Evolutionary conservation across 2,797 vertebrate species (phyloP).

Genomic region (Galaxias olidus): DNA sequence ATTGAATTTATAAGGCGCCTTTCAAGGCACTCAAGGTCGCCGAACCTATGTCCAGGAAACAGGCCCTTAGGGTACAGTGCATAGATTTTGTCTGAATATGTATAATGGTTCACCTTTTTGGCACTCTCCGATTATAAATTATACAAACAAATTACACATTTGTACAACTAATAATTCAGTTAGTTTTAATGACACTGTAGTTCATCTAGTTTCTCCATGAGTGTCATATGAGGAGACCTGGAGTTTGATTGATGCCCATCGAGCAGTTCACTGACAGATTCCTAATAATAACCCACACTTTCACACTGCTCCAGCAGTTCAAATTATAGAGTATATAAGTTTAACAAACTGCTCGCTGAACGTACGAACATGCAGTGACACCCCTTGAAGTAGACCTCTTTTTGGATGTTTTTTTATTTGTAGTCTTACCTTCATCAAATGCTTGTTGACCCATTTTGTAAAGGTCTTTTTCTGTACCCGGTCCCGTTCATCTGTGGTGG

Average conservation of each 20-base stretch:
- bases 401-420: background rate
- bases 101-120: no score
- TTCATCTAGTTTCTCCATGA: background rate
- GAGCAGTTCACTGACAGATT: background rate
- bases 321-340: background rate
- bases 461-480: constrained; percentile 98
- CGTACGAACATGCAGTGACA: background rate
- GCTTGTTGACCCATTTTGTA: constrained; percentile 99
- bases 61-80: no score
- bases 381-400: no score
- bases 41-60: no score
- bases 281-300: background rate
- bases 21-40: no score
- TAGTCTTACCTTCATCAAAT: constrained; percentile 88
- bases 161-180: no score
- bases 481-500: constrained; percentile 88
- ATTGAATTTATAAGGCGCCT: no score
- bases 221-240: constrained; percentile 17
- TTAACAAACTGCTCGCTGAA: background rate
- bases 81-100: no score
- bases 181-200: no score
- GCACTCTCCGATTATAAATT: no score
- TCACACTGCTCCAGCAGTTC: background rate
- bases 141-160: no score
- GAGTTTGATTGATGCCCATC: background rate